These are phyloP conservation scores for Gadopsis bispinosus DNA, from an alignment of 2,797 vertebrate species.

Conservation along the genomic window DNA sequence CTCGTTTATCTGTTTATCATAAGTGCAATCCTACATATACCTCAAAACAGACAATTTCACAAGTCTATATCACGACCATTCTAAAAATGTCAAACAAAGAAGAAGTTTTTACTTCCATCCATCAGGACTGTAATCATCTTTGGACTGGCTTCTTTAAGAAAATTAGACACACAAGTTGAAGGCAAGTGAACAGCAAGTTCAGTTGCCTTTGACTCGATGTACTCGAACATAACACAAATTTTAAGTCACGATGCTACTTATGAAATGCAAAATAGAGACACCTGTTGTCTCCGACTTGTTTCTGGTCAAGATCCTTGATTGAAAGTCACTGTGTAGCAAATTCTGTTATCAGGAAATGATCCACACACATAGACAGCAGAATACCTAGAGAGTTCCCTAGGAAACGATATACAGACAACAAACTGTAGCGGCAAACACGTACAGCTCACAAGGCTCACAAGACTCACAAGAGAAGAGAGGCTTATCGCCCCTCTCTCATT, in stretches of 20 bases:
- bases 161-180: slow-evolving; percentile 22
- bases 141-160: slow-evolving; percentile 30
- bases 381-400: slow-evolving; percentile 93
- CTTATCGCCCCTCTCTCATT: slow-evolving; percentile 50
- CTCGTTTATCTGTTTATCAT: slow-evolving; percentile 45
- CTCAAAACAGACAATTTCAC: slow-evolving; percentile 45
- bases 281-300: slow-evolving; percentile 50
- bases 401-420: slow-evolving; percentile 91
- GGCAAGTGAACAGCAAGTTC: slow-evolving; percentile 4
- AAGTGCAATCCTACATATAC: slow-evolving; percentile 38
- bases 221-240: neutral
- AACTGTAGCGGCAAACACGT: slow-evolving; percentile 90
- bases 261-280: slow-evolving; percentile 1
- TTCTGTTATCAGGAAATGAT: slow-evolving; percentile 91
- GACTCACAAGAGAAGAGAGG: slow-evolving; percentile 55
- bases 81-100: neutral
- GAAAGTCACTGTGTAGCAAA: slow-evolving; percentile 77
- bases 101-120: neutral
- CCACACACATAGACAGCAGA: slow-evolving; percentile 94
- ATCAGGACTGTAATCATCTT: slow-evolving; percentile 36
- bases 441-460: slow-evolving; percentile 85
- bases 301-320: slow-evolving; percentile 66
- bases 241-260: neutral
- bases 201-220: neutral
- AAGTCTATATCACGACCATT: slow-evolving; percentile 8